These are phyloP conservation scores for Pycnomerus fuliginosus DNA, from an alignment of 2,888 invertebrate species.

Conservation along the genomic window DNA sequence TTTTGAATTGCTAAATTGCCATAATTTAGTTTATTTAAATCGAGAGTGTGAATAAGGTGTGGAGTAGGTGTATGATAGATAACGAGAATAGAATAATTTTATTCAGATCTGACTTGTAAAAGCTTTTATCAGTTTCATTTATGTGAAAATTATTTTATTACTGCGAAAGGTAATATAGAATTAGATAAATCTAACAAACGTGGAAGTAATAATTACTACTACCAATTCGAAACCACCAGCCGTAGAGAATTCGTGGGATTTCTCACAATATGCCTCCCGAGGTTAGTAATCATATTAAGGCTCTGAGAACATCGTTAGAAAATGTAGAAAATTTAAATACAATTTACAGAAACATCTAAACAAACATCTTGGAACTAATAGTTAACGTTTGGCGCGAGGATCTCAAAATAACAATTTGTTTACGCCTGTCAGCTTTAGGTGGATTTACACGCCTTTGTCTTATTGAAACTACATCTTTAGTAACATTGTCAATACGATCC, in stretches of 20 bases:
- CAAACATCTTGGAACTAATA: constrained; percentile 24
- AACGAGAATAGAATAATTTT: too few species aligned
- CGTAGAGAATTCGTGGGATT: constrained; percentile 32
- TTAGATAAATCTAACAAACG: too few species aligned
- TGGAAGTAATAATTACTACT: constrained; percentile 26
- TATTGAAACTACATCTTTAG: too few species aligned
- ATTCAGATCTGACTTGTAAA: too few species aligned
- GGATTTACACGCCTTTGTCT: constrained; percentile 8
- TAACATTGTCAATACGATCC: too few species aligned
- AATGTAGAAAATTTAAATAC: constrained; percentile 27
- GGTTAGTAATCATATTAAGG: constrained; percentile 21
- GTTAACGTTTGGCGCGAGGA: constrained; percentile 24
- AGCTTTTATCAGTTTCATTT: too few species aligned
- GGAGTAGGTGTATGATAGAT: too few species aligned
- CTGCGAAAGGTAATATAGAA: too few species aligned
- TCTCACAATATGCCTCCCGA: constrained; percentile 27
- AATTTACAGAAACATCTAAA: constrained; percentile 27
- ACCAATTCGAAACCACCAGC: constrained; percentile 21
- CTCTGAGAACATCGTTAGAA: constrained; percentile 22
- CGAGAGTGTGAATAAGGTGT: too few species aligned
- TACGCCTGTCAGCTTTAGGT: constrained; percentile 32
- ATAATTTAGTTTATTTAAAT: too few species aligned
- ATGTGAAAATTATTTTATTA: too few species aligned
- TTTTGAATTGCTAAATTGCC: too few species aligned
- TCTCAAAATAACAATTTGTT: constrained; percentile 34